Evolutionary conservation across 1,140 invertebrate genomes (phyloP).

Genomic region (Aphelenchoides fujianensis): DNA sequence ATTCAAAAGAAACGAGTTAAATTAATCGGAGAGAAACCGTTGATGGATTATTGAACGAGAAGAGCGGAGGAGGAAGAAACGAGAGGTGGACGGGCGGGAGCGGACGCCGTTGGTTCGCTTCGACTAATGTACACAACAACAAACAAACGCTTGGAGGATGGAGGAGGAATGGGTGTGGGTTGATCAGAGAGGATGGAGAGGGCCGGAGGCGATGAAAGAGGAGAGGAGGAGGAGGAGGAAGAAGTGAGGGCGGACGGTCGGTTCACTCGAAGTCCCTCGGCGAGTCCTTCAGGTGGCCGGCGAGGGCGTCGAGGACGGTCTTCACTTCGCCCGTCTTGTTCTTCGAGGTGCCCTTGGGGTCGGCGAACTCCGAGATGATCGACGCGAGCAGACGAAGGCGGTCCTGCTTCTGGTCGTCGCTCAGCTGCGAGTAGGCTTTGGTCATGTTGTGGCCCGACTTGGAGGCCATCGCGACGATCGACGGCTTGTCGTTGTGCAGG

Average conservation of each 20-base stretch:
- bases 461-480: background rate
- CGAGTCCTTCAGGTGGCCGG: background rate
- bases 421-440: background rate
- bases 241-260: no score
- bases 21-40: no score
- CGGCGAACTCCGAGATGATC: constrained; percentile 9
- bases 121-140: no score
- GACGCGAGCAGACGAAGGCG: constrained; percentile 6
- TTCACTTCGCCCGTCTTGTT: constrained; percentile 5
- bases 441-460: constrained; percentile 12
- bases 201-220: no score
- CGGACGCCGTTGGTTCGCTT: no score
- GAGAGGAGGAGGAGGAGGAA: background rate
- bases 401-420: constrained; percentile 10
- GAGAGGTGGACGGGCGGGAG: no score
- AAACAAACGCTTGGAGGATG: no score
- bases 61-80: no score
- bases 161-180: background rate
- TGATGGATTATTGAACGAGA: no score
- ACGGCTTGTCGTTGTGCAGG: constrained; percentile 13
- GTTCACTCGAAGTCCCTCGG: background rate
- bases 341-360: background rate
- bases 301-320: background rate
- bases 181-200: no score
- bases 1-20: no score